phyloP scores from a whole-genome alignment of 2,113 vertebrate genomes.

The Anthoscopus minutus region DNA sequence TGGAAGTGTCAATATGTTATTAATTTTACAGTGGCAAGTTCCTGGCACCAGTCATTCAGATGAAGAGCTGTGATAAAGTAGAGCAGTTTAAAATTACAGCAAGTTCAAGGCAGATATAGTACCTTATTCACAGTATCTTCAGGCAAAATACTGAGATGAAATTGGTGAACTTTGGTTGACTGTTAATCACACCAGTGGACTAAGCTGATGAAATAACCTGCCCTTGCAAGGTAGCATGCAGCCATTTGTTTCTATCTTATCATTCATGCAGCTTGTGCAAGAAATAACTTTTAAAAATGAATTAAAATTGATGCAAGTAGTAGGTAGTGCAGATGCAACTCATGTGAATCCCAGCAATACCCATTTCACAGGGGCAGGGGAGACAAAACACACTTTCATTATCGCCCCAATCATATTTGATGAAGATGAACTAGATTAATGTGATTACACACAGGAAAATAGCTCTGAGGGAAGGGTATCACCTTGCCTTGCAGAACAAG shows the following conservation, averaged over 20 bases:
- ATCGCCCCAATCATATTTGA: background rate
- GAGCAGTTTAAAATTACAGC: constrained; percentile 22
- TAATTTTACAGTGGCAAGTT: constrained; percentile 44
- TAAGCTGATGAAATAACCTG: background rate
- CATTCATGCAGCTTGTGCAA: background rate
- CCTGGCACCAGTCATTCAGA: constrained; percentile 41
- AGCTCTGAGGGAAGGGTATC: background rate
- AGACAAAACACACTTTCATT: background rate
- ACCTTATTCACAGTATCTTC: background rate
- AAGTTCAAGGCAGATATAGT: background rate
- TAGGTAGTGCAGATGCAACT: background rate
- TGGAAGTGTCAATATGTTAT: constrained; percentile 49
- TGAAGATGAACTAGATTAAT: background rate
- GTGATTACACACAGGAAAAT: background rate
- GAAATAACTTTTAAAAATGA: background rate
- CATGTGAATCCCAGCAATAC: background rate
- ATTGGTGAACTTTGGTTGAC: background rate
- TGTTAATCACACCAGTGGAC: background rate
- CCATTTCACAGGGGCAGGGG: background rate
- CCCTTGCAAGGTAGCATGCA: background rate
- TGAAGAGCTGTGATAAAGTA: constrained; percentile 46
- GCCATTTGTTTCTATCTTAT: background rate
- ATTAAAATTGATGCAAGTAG: background rate
- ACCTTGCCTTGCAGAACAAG: background rate
- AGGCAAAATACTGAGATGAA: background rate